phyloP scores from a whole-genome alignment of 2,113 vertebrate species.

The Machaerirhynchus nigripectus region DNA sequence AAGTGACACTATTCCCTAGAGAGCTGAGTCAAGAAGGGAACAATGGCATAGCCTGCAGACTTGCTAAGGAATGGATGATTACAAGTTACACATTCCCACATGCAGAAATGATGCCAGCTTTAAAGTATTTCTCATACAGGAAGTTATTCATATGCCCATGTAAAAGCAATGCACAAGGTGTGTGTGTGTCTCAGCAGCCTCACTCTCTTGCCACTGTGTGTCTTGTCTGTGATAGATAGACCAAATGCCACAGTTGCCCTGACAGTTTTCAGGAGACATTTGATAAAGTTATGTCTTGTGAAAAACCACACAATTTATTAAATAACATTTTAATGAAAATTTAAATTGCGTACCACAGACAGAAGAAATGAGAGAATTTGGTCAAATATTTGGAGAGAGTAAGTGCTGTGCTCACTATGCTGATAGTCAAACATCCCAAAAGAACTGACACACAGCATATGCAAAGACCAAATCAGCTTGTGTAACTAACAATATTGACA shows the following conservation, averaged over 20 bases:
- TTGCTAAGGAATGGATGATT: neutral
- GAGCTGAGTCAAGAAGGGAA: neutral
- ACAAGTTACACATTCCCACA: neutral
- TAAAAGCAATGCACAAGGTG: neutral
- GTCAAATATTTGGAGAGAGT: neutral
- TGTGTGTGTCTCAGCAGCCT: neutral
- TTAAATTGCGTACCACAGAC: neutral
- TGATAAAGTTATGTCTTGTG: neutral
- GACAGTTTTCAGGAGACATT: neutral
- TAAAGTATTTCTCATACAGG: slow-evolving; percentile 39
- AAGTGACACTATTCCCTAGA: neutral
- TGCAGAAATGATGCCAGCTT: neutral
- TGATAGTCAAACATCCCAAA: neutral
- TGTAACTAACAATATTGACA: neutral
- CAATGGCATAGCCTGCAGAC: slow-evolving; percentile 45
- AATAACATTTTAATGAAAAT: neutral
- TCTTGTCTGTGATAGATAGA: neutral
- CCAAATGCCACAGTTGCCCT: neutral
- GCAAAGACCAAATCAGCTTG: neutral
- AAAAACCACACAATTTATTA: neutral
- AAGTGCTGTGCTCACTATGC: neutral
- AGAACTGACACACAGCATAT: neutral
- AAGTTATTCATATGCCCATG: neutral
- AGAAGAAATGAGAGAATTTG: neutral
- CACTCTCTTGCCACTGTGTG: neutral